Evolutionary conservation across 2,888 invertebrate species (phyloP), one percentile per base, ranked within the genome.

Genomic region (Microchrysa polita): DNA sequence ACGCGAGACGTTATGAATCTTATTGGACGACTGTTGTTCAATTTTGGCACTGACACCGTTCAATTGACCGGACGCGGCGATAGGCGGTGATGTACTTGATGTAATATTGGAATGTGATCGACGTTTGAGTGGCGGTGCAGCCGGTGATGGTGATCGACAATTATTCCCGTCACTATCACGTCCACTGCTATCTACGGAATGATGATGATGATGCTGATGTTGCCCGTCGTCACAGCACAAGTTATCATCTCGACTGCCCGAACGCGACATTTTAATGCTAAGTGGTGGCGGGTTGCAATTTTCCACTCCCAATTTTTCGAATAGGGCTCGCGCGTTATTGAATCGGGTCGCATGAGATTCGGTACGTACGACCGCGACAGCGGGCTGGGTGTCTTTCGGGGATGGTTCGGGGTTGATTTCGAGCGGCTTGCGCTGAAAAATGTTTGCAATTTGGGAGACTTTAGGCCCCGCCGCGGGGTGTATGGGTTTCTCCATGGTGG

Each of bases 331-430:
- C 1, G 96, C 96, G 84, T 93, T 95, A 84, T 96, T 95, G 83
- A 96, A 96, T 76, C 94, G 87, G n/a, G 95, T 92, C 80, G 94
- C 90, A 83, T 95, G 95, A 80, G 94, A 94, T 85, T 95, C 94
- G 18, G 94, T 94, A 77, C 95, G 88, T 75, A 93, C 93, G 60
- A 94, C 93, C 12, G 92, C 91, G 52, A 91, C 92, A 76, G 86
- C 86, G 80, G 78, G 74, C 79, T 81, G 75, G 79, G 86, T 85
- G 82, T 86, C 84, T 78, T 87, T 87, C 16, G 75, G 52, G 34
- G 72, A 5, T 4, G 76, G 67, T 63, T 79, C 78, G 67, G 77
- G 61, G 81, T 84, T 76, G 34, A 83, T 82, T 77, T 85, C 89
- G 78, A 90, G 89, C 20, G 85, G 86, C 87, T 90, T 90, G 78